phyloP scores from a whole-genome alignment of 2,888 invertebrate genomes.

The Parascotia fuliginaria region DNA sequence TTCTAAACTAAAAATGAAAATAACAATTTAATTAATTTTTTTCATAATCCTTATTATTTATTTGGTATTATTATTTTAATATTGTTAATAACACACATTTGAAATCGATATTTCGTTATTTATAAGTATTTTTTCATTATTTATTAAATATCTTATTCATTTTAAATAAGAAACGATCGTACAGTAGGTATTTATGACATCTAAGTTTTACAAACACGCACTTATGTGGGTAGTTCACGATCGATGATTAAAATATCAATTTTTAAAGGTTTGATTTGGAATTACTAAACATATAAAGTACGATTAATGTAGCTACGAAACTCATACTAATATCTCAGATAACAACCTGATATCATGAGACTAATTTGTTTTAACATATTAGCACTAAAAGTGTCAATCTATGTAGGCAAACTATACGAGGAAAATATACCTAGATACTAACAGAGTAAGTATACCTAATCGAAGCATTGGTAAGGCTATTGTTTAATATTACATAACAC shows the following conservation, averaged over 20 bases:
- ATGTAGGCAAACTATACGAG: conserved; percentile 6
- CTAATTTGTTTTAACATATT: neutral
- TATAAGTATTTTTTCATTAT: no score
- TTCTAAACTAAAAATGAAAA: neutral
- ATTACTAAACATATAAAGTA: neutral
- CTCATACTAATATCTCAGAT: neutral
- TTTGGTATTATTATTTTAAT: neutral
- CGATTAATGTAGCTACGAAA: neutral
- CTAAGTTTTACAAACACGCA: no score
- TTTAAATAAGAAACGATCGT: no score
- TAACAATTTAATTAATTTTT: no score
- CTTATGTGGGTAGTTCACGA: neutral
- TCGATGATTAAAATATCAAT: no score
- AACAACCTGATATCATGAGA: neutral
- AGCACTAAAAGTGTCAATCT: conserved; percentile 7
- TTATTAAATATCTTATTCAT: no score
- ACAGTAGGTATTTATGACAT: no score
- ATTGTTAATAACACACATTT: conserved; percentile 5
- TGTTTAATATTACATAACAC: neutral
- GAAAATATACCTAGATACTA: conserved; percentile 12
- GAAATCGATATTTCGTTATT: neutral
- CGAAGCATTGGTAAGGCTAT: neutral
- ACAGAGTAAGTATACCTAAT: conserved; percentile 19
- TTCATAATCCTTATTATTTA: no score
- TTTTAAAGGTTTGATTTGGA: neutral